Percentiles rank a stretch among this genome's conserved stretches.
Conservation (phyloP, 2,797 vertebrate species). For the Lepilemur ruficaudatus region DNA sequence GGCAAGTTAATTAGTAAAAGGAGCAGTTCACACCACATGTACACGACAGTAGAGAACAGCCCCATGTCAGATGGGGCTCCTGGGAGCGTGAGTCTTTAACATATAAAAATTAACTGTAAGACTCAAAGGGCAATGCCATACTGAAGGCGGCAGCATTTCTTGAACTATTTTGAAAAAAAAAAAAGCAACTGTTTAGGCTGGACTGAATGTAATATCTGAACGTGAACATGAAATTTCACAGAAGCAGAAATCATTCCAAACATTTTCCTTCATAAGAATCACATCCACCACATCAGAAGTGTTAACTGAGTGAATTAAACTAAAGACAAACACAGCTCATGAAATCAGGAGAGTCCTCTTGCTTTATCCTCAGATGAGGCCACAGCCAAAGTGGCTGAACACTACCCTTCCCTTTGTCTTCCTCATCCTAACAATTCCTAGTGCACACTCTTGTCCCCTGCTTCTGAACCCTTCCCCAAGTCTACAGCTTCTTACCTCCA, state of each 20-base stretch:
- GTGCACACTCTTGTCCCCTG: background rate
- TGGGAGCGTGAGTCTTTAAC: background rate
- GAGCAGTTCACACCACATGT: background rate
- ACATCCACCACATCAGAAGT: background rate
- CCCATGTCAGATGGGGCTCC: background rate
- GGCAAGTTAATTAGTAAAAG: conserved; percentile 41
- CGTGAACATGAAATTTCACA: background rate
- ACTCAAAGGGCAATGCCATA: conserved; percentile 15
- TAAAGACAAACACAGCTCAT: background rate
- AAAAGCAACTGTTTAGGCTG: background rate
- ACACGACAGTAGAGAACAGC: background rate
- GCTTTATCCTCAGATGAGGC: background rate
- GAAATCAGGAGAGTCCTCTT: background rate
- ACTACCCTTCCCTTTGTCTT: background rate
- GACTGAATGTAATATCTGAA: background rate
- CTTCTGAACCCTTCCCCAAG: background rate
- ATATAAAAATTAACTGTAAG: conserved; percentile 12
- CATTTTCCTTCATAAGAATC: background rate
- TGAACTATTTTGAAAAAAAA: background rate
- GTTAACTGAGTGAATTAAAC: background rate
- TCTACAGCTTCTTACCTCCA: background rate
- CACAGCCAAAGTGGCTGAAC: background rate
- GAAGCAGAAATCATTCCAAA: conserved; percentile 23
- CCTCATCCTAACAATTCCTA: background rate
- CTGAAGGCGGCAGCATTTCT: background rate